A percentile compares a stretch with the other conserved stretches of the same genome.
phyloP scores from a whole-genome alignment of 1,140 invertebrate species.

The Eubasilissa regina region DNA sequence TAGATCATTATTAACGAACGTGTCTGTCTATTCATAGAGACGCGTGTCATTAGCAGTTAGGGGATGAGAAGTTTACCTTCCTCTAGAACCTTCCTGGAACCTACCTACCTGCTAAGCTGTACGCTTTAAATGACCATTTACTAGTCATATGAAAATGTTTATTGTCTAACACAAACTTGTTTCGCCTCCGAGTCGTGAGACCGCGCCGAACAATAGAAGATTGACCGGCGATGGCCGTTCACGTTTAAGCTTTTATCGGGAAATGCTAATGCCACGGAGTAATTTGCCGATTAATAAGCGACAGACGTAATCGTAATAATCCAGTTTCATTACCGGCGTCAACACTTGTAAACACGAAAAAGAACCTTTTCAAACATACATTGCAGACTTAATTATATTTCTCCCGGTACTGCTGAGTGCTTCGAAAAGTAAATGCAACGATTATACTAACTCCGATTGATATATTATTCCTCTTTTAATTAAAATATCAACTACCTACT shows the following conservation, averaged over 20 bases:
- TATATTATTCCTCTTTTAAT: too few species aligned
- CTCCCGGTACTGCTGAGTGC: neutral
- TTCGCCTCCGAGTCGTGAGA: conserved; percentile 2
- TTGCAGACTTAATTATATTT: conserved; percentile 14
- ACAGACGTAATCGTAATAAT: conserved; percentile 37
- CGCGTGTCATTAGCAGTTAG: too few species aligned
- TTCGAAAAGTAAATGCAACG: neutral
- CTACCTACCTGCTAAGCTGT: neutral
- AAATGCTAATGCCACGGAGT: conserved; percentile 33
- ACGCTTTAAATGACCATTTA: conserved; percentile 17
- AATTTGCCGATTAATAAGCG: conserved; percentile 33
- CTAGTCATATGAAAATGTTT: neutral
- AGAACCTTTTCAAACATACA: neutral
- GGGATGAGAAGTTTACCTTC: too few species aligned
- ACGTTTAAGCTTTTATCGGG: conserved; percentile 8
- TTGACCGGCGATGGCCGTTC: conserved; percentile 16
- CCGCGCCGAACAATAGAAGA: conserved; percentile 22
- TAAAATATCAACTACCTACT: too few species aligned
- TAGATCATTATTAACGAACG: too few species aligned
- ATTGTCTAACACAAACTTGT: neutral
- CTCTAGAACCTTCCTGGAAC: too few species aligned
- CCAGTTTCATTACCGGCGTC: conserved; percentile 23
- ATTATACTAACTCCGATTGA: too few species aligned
- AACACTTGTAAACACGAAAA: conserved; percentile 39
- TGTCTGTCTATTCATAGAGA: too few species aligned